Evolutionary conservation across 2,797 vertebrate genomes (phyloP).

Genomic region (Helostoma temminkii): DNA sequence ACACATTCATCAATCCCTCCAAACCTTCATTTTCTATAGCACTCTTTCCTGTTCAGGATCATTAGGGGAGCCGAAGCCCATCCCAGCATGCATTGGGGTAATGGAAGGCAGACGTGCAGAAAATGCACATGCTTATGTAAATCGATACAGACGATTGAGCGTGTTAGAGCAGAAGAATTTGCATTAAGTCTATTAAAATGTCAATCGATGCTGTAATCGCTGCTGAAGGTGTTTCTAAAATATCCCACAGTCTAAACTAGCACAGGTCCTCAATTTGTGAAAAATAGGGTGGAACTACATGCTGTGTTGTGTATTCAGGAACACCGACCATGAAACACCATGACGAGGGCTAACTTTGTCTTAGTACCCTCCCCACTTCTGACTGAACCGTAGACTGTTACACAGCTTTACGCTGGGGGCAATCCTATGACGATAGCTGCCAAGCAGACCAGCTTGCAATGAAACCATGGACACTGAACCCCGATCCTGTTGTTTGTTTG

Average conservation of each 20-base stretch:
- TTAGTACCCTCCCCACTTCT: conserved; percentile 35
- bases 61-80: neutral
- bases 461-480: conserved; percentile 61
- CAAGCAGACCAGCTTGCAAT: conserved; percentile 72
- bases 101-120: conserved; percentile 9
- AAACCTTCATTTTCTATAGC: conserved; percentile 18
- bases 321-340: conserved; percentile 15
- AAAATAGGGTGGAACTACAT: conserved; percentile 21
- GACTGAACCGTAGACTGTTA: conserved; percentile 53
- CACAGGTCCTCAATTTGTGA: conserved; percentile 1
- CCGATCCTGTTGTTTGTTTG: conserved; percentile 67
- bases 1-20: conserved; percentile 34
- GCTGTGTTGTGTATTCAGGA: conserved; percentile 7
- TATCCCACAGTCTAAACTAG: conserved; percentile 1
- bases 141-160: conserved; percentile 16
- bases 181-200: conserved; percentile 32
- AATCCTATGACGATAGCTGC: conserved; percentile 62
- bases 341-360: conserved; percentile 60
- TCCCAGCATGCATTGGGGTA: conserved; percentile 34
- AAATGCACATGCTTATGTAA: conserved; percentile 36
- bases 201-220: conserved; percentile 20
- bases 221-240: conserved; percentile 17
- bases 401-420: conserved; percentile 62
- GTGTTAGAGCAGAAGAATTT: neutral
- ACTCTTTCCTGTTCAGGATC: conserved; percentile 17